These are phyloP conservation scores for Cremastobaeus sp. DNA, from an alignment of 2,888 invertebrate genomes.

Conservation along the genomic window DNA sequence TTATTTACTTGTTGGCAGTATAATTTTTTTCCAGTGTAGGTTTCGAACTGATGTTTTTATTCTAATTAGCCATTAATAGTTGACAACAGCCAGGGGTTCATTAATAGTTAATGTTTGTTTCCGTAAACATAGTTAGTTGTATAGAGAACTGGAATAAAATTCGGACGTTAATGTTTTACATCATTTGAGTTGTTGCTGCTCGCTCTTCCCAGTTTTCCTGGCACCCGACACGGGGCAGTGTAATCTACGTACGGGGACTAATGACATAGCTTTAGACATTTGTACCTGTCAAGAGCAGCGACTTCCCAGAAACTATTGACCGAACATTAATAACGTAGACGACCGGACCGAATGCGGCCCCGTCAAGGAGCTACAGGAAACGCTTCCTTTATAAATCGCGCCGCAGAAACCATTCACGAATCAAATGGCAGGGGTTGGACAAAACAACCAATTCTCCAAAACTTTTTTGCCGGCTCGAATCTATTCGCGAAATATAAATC, in stretches of 20 bases:
- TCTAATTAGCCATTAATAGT: no score
- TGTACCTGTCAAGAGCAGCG: slow-evolving; percentile 75
- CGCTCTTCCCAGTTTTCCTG: slow-evolving; percentile 34
- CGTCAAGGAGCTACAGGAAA: slow-evolving; percentile 52
- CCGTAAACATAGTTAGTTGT: background rate
- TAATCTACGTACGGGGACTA: slow-evolving; percentile 69
- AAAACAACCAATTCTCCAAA: slow-evolving; percentile 15
- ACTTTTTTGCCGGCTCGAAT: background rate
- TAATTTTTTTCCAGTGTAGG: no score
- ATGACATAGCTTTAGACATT: slow-evolving; percentile 74
- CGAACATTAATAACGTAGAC: slow-evolving; percentile 75
- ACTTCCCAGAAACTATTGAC: slow-evolving; percentile 74
- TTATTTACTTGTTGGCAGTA: no score
- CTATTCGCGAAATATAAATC: no score
- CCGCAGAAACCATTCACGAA: slow-evolving; percentile 32
- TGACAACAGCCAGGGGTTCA: no score
- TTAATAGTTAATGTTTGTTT: slow-evolving; percentile 5
- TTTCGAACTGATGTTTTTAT: no score
- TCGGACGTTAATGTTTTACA: slow-evolving; percentile 26
- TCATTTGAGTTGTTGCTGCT: slow-evolving; percentile 19
- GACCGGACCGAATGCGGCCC: slow-evolving; percentile 49
- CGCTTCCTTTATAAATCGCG: slow-evolving; percentile 59
- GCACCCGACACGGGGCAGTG: slow-evolving; percentile 20
- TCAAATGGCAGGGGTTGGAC: slow-evolving; percentile 8
- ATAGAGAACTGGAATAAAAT: slow-evolving; percentile 5